These are phyloP conservation scores for Serrognathus titanus DNA, from an alignment of 2,888 invertebrate genomes.

Conservation along the genomic window DNA sequence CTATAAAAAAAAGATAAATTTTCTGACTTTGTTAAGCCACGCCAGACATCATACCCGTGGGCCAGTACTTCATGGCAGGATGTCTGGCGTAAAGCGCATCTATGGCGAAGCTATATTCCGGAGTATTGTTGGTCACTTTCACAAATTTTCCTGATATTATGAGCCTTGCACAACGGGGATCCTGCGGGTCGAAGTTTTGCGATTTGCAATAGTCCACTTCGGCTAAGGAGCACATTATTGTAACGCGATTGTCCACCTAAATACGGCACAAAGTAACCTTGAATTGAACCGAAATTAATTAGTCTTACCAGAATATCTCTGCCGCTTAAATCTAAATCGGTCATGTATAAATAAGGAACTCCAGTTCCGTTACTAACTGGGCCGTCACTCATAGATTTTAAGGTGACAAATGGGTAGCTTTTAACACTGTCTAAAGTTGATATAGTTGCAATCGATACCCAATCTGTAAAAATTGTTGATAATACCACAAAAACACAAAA, in stretches of 20 bases:
- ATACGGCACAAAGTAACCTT: not conserved
- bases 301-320: slow-evolving; percentile 62
- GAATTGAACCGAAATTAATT: no score
- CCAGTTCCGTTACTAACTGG: slow-evolving; percentile 64
- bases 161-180: slow-evolving; percentile 72
- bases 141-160: slow-evolving; percentile 66
- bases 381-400: slow-evolving; percentile 71
- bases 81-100: slow-evolving; percentile 66
- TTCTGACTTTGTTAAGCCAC: not conserved
- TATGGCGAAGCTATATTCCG: slow-evolving; percentile 59
- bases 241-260: slow-evolving; percentile 62
- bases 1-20: slow-evolving; percentile 49
- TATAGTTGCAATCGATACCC: slow-evolving; percentile 69
- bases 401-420: slow-evolving; percentile 66
- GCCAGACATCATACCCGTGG: slow-evolving; percentile 50
- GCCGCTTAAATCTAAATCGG: slow-evolving; percentile 66
- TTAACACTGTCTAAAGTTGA: slow-evolving; percentile 58
- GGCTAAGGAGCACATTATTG: slow-evolving; percentile 67
- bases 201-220: slow-evolving; percentile 64
- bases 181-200: slow-evolving; percentile 67
- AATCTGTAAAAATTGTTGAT: slow-evolving; percentile 52
- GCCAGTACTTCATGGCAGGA: slow-evolving; percentile 68
- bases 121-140: slow-evolving; percentile 52
- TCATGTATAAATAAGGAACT: slow-evolving; percentile 70
- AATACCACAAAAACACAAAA: no score